Evolutionary conservation across 2,797 vertebrate species (phyloP), one percentile per base, ranked within the genome.

Genomic region (Anguilla obscura): DNA sequence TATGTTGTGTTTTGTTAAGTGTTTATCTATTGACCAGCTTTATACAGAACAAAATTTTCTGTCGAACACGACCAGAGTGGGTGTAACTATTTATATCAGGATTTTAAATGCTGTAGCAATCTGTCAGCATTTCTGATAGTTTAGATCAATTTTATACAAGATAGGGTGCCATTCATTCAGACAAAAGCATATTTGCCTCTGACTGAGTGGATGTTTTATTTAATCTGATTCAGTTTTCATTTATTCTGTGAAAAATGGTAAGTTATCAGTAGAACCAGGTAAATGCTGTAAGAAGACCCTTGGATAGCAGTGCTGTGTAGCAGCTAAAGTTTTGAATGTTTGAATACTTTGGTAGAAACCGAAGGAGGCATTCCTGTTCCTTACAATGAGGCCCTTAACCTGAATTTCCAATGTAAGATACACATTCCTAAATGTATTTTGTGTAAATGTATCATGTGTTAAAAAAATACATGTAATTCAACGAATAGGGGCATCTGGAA

Each of bases 61-160:
- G 24, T 86, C 83, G 58, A 74, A 24, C 86, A 21, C 54, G 82
- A 84, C 30, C 33, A 33, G 27, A 74, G 69, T 74, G 52, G 52
- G 9, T 10, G 52, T 24, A 63, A 24, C 60, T 5, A 6, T 63
- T 63, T 21, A 63, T 48, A 33, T 33, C 6, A 30, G 66, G 24
- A 69, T 69, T 69, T 27, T 69, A 27, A 5, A 27, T 30, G 8
- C 27, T 69, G 6, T 60, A 60, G 58, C 16, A 60, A 24, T 60
- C 18, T 60, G 58, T 60, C 58, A 60, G 21, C 58, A 60, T 60
- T 60, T 60, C 18, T 18, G 27, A 30, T 12, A 69, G 66, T 30
- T 69, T 30, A 69, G n/a, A 69, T 69, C 9, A 27, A n/a, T 30
- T 8, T 6, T 16, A 69, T 71, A 6, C 27, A 71, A 33, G 71